phyloP scores from a whole-genome alignment of 2,797 vertebrate genomes.

The Serranus cabrilla region DNA sequence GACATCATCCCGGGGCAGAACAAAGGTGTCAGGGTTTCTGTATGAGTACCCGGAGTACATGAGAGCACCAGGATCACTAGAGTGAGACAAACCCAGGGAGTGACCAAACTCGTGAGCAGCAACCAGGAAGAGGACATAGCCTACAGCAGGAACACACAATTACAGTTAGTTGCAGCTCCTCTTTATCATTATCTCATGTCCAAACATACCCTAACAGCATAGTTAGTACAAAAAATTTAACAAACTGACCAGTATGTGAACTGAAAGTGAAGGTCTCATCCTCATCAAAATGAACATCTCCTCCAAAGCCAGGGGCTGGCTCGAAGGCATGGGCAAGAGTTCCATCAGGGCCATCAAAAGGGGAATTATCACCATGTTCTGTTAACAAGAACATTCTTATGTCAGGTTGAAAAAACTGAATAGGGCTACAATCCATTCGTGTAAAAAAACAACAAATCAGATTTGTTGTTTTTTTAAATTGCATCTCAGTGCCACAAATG shows the following conservation, averaged over 20 bases:
- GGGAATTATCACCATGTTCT: constrained; percentile 89
- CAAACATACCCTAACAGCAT: not conserved
- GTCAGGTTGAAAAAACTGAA: not conserved
- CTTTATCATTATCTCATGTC: not conserved
- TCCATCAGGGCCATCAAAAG: constrained; percentile 88
- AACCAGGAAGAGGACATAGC: constrained; percentile 82
- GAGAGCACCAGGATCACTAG: constrained; percentile 76
- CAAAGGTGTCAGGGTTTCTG: constrained; percentile 72
- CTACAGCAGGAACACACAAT: constrained; percentile 52
- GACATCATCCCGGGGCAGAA: constrained; percentile 78
- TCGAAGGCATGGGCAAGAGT: constrained; percentile 90
- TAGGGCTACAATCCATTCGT: not conserved
- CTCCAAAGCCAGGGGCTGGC: constrained; percentile 84
- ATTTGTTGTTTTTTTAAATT: not conserved
- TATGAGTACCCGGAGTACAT: constrained; percentile 81
- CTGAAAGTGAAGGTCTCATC: constrained; percentile 88
- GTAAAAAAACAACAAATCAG: not conserved
- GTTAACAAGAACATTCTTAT: constrained; percentile 14
- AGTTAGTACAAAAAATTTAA: not conserved
- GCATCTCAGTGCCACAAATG: too few species aligned
- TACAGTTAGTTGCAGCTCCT: not conserved
- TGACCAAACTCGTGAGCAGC: constrained; percentile 87
- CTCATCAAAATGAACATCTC: constrained; percentile 94
- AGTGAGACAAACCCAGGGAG: constrained; percentile 83
- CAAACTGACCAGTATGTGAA: constrained; percentile 67